Percentiles rank a stretch among this genome's conserved stretches.
Conservation (phyloP, 2,888 invertebrate genomes). For the Epistrophella euchroma region DNA sequence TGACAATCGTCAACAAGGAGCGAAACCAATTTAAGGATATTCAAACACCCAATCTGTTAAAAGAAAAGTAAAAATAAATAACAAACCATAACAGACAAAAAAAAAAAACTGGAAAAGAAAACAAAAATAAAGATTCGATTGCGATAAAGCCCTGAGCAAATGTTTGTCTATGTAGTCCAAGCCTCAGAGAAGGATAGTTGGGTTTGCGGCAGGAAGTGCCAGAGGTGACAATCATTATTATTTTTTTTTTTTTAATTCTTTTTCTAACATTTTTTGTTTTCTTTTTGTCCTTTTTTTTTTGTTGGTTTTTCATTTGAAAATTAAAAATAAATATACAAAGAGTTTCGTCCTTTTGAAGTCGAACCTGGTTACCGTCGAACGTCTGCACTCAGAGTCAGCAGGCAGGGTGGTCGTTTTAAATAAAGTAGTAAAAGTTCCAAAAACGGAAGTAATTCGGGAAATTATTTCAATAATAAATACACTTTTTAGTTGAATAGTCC, state of each 20-base stretch:
- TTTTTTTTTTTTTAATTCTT: conserved; percentile 29
- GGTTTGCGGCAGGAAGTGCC: conserved; percentile 70
- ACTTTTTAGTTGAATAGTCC: too few species aligned
- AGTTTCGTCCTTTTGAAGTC: conserved; percentile 35
- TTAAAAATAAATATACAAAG: conserved; percentile 48
- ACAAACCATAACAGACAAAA: neutral
- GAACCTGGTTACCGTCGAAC: neutral
- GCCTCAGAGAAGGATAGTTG: neutral
- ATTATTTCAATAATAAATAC: too few species aligned
- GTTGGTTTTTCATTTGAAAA: conserved; percentile 71
- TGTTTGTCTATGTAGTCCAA: conserved; percentile 47
- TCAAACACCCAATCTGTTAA: conserved; percentile 35
- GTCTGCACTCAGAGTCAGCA: neutral
- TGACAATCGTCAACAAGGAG: conserved; percentile 63
- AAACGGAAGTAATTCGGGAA: neutral
- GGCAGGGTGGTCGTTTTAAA: neutral
- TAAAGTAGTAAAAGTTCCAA: neutral
- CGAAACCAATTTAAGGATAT: conserved; percentile 72
- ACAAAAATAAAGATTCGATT: conserved; percentile 10
- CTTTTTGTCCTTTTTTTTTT: conserved; percentile 54
- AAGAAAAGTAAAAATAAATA: conserved; percentile 27
- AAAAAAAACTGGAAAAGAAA: conserved; percentile 7
- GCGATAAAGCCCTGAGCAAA: conserved; percentile 57
- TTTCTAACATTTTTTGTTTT: conserved; percentile 42
- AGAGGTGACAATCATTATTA: conserved; percentile 65